These are phyloP conservation scores for Cassiopea andromeda DNA, from an alignment of 30 jellyfish, hydroid and myxozoan species.

Conservation along the genomic window DNA sequence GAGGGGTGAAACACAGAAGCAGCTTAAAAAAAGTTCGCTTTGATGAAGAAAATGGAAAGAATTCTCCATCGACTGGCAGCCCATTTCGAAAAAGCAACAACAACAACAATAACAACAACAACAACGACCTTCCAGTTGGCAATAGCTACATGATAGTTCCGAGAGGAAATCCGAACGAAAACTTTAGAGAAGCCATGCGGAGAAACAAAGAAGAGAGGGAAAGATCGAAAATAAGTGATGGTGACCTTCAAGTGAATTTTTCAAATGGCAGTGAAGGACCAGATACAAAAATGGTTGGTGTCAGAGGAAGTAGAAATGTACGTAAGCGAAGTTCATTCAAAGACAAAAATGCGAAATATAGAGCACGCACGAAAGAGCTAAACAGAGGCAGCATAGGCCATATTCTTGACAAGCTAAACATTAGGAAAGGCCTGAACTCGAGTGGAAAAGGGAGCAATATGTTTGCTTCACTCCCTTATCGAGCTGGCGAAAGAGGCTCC, in stretches of 20 bases:
- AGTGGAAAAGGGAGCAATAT: neutral
- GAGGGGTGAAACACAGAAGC: conserved; percentile 4
- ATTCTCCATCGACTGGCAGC: neutral
- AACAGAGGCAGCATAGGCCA: conserved; percentile 67
- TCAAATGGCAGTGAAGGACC: neutral
- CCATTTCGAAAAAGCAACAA: neutral
- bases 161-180: conserved; percentile 43
- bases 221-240: conserved; percentile 15
- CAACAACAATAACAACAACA: neutral
- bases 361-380: conserved; percentile 13
- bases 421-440: conserved; percentile 8
- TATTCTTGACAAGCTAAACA: conserved; percentile 36
- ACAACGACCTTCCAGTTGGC: neutral
- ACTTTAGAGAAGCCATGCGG: conserved; percentile 27
- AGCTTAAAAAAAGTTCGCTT: conserved; percentile 67
- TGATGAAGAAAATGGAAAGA: conserved; percentile 38
- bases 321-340: conserved; percentile 62
- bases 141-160: conserved; percentile 31
- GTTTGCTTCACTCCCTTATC: conserved; percentile 21
- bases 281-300: neutral
- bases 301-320: conserved; percentile 55
- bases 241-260: conserved; percentile 23
- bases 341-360: conserved; percentile 58
- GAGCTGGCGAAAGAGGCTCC: conserved; percentile 46
- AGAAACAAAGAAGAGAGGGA: conserved; percentile 54